Conservation (phyloP, 2,888 invertebrate species). For the Adelognathus sp. region DNA sequence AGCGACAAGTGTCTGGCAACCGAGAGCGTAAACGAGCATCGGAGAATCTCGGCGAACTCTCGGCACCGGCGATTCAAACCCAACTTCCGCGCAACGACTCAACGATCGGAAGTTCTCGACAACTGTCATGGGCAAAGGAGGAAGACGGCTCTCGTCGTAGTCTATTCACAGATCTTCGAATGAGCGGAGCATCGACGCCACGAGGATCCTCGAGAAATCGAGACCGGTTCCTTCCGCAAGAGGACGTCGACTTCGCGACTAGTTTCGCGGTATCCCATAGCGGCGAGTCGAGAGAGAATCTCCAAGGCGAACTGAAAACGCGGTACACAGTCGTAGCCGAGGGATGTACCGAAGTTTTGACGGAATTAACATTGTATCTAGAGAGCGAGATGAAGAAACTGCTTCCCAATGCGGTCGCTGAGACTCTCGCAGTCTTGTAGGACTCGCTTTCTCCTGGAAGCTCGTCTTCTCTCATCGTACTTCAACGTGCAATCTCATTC, state of each 20-base stretch:
- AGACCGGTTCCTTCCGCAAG: constrained; percentile 19
- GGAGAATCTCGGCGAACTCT: constrained; percentile 6
- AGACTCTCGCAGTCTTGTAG: not conserved
- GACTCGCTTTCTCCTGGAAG: not conserved
- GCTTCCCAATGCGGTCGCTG: constrained; percentile 16
- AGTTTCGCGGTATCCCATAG: constrained; percentile 14
- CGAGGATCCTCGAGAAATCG: constrained; percentile 21
- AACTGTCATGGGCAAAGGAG: not conserved
- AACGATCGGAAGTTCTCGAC: constrained; percentile 39
- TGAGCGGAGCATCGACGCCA: not conserved
- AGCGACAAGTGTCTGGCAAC: constrained; percentile 12
- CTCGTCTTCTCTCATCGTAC: constrained; percentile 4
- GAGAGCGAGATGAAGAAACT: not conserved
- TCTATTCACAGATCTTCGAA: constrained; percentile 15
- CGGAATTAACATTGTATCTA: constrained; percentile 8
- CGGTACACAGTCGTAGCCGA: constrained; percentile 20
- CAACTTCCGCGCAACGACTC: constrained; percentile 17
- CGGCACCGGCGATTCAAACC: constrained; percentile 20
- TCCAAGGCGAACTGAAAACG: constrained; percentile 18
- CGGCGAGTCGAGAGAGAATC: not conserved
- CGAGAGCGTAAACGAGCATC: not conserved
- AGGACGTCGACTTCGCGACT: constrained; percentile 31
- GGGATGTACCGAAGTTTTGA: constrained; percentile 16
- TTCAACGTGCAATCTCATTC: not conserved
- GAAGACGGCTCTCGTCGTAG: not conserved